These are phyloP conservation scores for Pogonognathellus flavescens DNA, from an alignment of 1,140 invertebrate species.

Conservation along the genomic window DNA sequence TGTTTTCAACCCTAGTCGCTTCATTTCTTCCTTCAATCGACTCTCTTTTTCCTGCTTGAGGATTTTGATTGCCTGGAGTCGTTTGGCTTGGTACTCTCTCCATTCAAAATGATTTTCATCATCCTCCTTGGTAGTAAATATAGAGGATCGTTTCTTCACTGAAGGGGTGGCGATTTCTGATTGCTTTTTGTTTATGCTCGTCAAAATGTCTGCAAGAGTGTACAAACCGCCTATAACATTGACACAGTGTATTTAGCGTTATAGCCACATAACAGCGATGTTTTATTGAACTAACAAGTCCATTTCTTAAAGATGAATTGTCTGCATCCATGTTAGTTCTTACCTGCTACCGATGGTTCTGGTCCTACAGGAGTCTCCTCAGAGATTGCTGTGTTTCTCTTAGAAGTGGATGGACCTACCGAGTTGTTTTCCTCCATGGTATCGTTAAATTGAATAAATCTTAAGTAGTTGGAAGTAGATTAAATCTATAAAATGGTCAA, in stretches of 20 bases:
- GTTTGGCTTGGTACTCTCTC: slow-evolving; percentile 24
- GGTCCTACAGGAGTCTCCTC: too few relatives aligned
- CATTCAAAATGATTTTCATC: background rate
- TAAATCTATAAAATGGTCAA: background rate
- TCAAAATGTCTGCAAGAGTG: slow-evolving; percentile 20
- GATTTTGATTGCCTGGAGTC: slow-evolving; percentile 17
- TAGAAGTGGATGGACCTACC: too few relatives aligned
- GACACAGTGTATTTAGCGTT: background rate
- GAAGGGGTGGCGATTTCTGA: background rate
- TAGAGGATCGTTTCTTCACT: background rate
- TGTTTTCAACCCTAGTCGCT: background rate
- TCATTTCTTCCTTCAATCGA: slow-evolving; percentile 27
- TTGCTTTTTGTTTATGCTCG: slow-evolving; percentile 29
- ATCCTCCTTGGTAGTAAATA: background rate
- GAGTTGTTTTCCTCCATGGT: too few relatives aligned
- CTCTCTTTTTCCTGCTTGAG: slow-evolving; percentile 25
- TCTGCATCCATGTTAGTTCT: too few relatives aligned
- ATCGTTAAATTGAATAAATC: too few relatives aligned
- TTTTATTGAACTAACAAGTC: too few relatives aligned
- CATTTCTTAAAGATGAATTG: too few relatives aligned
- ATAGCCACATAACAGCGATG: too few relatives aligned
- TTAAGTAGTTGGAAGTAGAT: background rate
- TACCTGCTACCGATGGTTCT: too few relatives aligned
- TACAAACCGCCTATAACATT: background rate
- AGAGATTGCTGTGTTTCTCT: too few relatives aligned